Conservation (phyloP, 2,888 invertebrate species). For the Hypomecis punctinalis region DNA sequence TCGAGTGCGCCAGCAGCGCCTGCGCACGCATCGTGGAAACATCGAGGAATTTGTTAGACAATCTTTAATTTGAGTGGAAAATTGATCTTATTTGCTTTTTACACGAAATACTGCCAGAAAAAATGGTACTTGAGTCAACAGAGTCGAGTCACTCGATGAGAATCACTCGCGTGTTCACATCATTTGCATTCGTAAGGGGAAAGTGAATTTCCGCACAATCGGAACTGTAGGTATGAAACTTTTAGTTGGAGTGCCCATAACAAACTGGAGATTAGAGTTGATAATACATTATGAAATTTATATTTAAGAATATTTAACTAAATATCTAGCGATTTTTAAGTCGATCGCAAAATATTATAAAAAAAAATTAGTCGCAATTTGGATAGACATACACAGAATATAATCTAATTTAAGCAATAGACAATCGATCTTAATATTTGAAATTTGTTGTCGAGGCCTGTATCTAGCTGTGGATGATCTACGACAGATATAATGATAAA, state of each 20-base stretch:
- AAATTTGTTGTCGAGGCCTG: too few relatives aligned
- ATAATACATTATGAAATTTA: too few relatives aligned
- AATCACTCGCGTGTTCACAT: slow-evolving; percentile 28
- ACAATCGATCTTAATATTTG: too few relatives aligned
- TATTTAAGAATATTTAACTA: too few relatives aligned
- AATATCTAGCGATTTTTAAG: too few relatives aligned
- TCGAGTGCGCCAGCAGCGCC: slow-evolving; percentile 3
- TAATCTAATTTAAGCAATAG: too few relatives aligned
- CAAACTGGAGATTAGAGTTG: too few relatives aligned
- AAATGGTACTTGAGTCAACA: slow-evolving; percentile 23
- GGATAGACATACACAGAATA: too few relatives aligned
- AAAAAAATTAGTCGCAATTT: too few relatives aligned
- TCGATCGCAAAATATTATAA: too few relatives aligned
- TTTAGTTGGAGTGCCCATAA: background rate
- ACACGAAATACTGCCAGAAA: slow-evolving; percentile 39
- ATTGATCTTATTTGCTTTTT: slow-evolving; percentile 58
- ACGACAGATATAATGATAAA: too few relatives aligned
- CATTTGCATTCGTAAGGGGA: slow-evolving; percentile 31
- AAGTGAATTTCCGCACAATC: slow-evolving; percentile 24
- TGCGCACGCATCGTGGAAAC: slow-evolving; percentile 34
- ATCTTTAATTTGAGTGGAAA: slow-evolving; percentile 60
- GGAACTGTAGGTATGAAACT: slow-evolving; percentile 9
- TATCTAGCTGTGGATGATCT: too few relatives aligned
- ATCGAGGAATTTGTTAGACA: slow-evolving; percentile 26
- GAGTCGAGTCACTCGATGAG: slow-evolving; percentile 13